phyloP scores from a whole-genome alignment of 2,888 invertebrate genomes.

The Rhynchonema sp. region DNA sequence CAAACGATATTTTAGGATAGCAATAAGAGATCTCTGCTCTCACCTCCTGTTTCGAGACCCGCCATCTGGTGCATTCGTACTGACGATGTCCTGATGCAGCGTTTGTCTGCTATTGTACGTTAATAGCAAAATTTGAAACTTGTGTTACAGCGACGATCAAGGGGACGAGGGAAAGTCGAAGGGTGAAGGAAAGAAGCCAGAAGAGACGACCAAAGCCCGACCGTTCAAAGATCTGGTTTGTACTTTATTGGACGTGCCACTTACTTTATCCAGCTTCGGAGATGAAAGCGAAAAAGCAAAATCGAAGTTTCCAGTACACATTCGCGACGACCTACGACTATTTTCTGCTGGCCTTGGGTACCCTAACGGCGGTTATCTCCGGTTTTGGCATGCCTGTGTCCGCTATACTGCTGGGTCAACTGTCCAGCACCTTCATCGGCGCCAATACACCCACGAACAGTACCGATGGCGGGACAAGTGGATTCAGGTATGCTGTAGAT shows the following conservation, averaged over 20 bases:
- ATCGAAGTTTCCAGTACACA: constrained; percentile 3
- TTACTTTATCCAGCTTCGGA: too few relatives aligned
- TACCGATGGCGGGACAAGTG: neutral
- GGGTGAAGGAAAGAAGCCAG: neutral
- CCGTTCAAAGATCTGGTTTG: neutral
- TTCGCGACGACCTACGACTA: constrained; percentile 2
- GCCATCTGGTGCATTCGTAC: too few relatives aligned
- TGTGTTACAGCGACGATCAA: too few relatives aligned
- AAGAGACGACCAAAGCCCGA: neutral
- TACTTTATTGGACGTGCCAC: too few relatives aligned
- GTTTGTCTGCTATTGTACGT: too few relatives aligned
- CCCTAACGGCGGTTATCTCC: neutral
- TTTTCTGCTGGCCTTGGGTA: constrained; percentile 1
- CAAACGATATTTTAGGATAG: too few relatives aligned
- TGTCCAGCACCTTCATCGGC: constrained; percentile 4
- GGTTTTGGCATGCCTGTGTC: constrained; percentile 4
- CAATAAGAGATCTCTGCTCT: too few relatives aligned
- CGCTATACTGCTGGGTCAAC: constrained; percentile 5
- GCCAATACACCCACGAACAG: neutral
- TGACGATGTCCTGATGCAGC: too few relatives aligned
- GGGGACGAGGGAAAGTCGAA: neutral
- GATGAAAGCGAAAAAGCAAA: neutral
- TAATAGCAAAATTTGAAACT: too few relatives aligned
- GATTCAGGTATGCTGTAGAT: too few relatives aligned
- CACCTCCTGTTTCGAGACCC: too few relatives aligned